A percentile compares a stretch with the other conserved stretches of the same genome.
phyloP scores from a whole-genome alignment of 2,797 vertebrate species.

The Lindbergichthys nudifrons region DNA sequence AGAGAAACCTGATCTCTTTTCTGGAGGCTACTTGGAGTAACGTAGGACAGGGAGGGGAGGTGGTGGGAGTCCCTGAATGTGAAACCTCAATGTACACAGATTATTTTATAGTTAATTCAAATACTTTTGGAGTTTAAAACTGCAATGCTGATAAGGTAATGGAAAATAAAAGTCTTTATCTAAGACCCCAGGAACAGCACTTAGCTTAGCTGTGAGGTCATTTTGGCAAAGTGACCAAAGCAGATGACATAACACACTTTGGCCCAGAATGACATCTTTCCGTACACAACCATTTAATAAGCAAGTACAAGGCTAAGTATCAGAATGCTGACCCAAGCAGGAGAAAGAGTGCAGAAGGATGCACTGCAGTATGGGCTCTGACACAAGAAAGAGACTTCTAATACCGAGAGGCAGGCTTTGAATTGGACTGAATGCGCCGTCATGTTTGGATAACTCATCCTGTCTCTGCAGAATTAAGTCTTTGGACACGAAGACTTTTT shows the following conservation, averaged over 20 bases:
- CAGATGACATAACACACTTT: neutral
- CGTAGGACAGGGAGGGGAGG: neutral
- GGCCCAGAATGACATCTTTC: too few relatives aligned
- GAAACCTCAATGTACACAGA: slow-evolving; percentile 15
- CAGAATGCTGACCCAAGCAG: neutral
- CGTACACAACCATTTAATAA: neutral
- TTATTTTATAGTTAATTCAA: too few relatives aligned
- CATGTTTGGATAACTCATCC: too few relatives aligned
- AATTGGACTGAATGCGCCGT: too few relatives aligned
- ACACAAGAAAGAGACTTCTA: neutral
- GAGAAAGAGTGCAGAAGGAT: too few relatives aligned
- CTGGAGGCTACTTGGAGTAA: slow-evolving; percentile 18
- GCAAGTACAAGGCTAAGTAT: too few relatives aligned
- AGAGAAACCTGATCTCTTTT: slow-evolving; percentile 56
- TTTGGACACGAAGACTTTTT: neutral
- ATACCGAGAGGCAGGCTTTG: neutral
- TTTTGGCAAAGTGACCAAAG: neutral
- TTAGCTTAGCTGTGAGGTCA: neutral
- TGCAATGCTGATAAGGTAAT: neutral
- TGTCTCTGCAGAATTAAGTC: too few relatives aligned
- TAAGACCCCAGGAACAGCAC: neutral
- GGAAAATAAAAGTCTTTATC: neutral
- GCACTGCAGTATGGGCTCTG: neutral
- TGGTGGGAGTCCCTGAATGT: slow-evolving; percentile 21
- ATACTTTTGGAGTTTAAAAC: too few relatives aligned